phyloP scores from a whole-genome alignment of 2,888 invertebrate genomes.

The Lamellibrachia columna region DNA sequence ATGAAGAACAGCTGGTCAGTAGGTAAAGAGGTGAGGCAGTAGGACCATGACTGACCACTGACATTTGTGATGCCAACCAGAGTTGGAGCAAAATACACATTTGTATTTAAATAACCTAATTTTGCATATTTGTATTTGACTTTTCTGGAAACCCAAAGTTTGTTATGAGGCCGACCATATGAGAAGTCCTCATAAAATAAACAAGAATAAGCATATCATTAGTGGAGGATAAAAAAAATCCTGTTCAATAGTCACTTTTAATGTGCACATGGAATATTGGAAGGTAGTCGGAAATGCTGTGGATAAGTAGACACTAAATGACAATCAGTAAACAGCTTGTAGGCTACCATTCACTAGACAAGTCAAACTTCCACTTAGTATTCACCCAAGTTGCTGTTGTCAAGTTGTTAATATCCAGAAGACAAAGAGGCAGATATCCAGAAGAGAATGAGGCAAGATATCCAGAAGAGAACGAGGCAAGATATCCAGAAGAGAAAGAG shows the following conservation, averaged over 20 bases:
- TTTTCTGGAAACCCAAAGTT: background rate
- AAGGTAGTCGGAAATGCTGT: no score
- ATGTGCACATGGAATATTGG: background rate
- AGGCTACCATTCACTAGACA: no score
- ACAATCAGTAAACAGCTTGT: no score
- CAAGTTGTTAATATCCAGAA: no score
- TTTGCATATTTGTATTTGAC: no score
- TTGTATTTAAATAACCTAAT: background rate
- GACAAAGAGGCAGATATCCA: no score
- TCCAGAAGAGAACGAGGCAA: no score
- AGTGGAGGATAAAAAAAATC: background rate
- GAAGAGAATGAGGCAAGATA: no score
- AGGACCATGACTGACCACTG: background rate
- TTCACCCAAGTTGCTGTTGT: no score
- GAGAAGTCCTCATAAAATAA: background rate
- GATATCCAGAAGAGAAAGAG: no score
- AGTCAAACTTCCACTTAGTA: no score
- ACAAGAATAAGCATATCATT: background rate
- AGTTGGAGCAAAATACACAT: background rate
- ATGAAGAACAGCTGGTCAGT: constrained; percentile 4
- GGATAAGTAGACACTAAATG: no score
- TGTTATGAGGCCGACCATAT: background rate
- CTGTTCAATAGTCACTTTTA: background rate
- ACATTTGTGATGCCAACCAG: background rate
- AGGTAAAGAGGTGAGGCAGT: background rate